Evolutionary conservation across 2,888 invertebrate species (phyloP).

Genomic region (Acronicta aceris): DNA sequence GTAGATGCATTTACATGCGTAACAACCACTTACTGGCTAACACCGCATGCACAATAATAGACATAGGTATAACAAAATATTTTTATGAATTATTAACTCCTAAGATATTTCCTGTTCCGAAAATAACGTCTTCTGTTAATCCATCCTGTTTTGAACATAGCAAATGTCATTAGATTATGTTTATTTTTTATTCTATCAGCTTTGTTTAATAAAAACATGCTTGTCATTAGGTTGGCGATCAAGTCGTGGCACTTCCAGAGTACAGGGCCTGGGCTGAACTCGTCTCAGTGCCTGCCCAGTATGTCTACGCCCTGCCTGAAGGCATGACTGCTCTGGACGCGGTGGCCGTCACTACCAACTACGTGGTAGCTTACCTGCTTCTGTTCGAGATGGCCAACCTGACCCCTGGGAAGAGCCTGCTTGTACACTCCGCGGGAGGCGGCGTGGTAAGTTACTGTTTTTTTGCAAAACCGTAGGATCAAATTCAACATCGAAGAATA

Average conservation of each 20-base stretch:
- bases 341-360: constrained; percentile 95
- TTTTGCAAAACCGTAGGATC: not conserved
- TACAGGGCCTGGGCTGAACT: constrained; percentile 96
- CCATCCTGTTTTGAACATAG: too few species aligned
- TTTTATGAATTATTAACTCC: too few species aligned
- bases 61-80: too few species aligned
- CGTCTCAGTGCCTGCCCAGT: constrained; percentile 94
- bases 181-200: not conserved
- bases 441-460: constrained; percentile 92
- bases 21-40: too few species aligned
- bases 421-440: constrained; percentile 96
- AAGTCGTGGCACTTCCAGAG: constrained; percentile 95
- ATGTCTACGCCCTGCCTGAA: constrained; percentile 93
- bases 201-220: constrained; percentile 6
- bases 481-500: not conserved
- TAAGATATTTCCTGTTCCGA: too few species aligned
- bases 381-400: constrained; percentile 95
- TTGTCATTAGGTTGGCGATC: constrained; percentile 91
- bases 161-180: too few species aligned
- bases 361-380: constrained; percentile 95
- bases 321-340: constrained; percentile 94
- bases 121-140: too few species aligned
- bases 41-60: too few species aligned
- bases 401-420: constrained; percentile 93
- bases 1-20: too few species aligned